A percentile compares a stretch with the other conserved stretches of the same genome.
These are phyloP conservation scores for Autographa gamma DNA, from an alignment of 2,888 invertebrate species.

Conservation along the genomic window DNA sequence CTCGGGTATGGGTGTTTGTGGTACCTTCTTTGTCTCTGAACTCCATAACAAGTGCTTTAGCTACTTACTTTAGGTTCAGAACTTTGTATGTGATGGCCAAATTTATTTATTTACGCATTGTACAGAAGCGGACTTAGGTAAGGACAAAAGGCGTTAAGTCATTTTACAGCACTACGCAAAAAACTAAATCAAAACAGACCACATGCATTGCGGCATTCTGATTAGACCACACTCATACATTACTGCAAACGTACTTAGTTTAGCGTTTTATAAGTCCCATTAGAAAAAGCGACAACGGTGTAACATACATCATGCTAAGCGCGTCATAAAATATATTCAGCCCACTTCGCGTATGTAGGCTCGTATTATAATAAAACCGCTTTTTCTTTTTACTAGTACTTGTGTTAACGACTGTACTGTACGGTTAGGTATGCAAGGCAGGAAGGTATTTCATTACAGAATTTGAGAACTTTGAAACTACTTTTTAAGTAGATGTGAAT, in stretches of 20 bases:
- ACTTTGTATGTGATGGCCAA: no score
- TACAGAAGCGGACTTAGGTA: no score
- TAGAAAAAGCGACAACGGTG: slow-evolving; percentile 21
- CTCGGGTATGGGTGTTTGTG: no score
- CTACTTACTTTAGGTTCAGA: no score
- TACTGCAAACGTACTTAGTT: slow-evolving; percentile 18
- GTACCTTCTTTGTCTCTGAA: no score
- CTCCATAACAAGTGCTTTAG: no score
- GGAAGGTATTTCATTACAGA: not conserved
- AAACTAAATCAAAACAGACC: not conserved
- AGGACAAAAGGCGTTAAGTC: no score
- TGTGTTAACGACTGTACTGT: slow-evolving; percentile 25
- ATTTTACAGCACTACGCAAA: no score
- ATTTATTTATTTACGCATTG: no score
- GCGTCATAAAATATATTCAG: slow-evolving; percentile 40
- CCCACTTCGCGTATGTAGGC: slow-evolving; percentile 25
- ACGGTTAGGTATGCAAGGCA: not conserved
- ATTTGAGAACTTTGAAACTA: no score
- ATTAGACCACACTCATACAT: slow-evolving; percentile 10
- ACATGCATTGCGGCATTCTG: not conserved
- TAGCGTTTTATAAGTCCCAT: not conserved
- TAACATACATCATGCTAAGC: slow-evolving; percentile 40
- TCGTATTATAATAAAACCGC: slow-evolving; percentile 29
- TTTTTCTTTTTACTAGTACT: slow-evolving; percentile 14
- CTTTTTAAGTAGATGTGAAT: no score